Evolutionary conservation across 2,797 vertebrate genomes (phyloP), one percentile per base, ranked within the genome.

Genomic region (Rallus crepitans): DNA sequence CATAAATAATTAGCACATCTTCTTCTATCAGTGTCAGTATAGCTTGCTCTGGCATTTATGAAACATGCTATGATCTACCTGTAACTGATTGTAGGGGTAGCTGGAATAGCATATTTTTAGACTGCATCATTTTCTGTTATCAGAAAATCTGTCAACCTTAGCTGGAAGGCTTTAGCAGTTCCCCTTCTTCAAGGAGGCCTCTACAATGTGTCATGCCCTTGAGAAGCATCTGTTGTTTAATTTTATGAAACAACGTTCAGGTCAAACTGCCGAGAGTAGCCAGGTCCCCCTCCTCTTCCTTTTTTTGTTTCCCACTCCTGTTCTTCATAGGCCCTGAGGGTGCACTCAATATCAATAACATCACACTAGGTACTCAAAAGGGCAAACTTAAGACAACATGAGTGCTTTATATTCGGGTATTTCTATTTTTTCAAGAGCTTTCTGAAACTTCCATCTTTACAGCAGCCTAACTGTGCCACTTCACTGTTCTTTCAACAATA

Each of bases 31-130:
- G 17, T 59, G 37, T 82, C 75, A 92, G 72, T 77, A 69, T 37
- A 69, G 24, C 14, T 80, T 71, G 40, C 50, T 91, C 90, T 81
- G 82, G 66, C 55, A 48, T 86, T 93, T 91, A 75, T 69, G 85
- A 90, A 91, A 83, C 47, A n/a, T 88, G 59, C 35, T 75, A 15
- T 87, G 71, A 91, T 83, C 50, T 83, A 89, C 87, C 79, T 94
- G 72, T 61, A 87, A 72, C 33, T 81, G 79, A 61, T 72, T 83
- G 55, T 72, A 81, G 37, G 47, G 40, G 25, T 84, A 82, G 47
- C 81, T 90, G 56, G 75, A 93, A 93, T 35, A 92, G n/a, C 24
- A 48, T 87, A 79, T 94, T 94, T 93, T 97, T 87, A 85, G 73
- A 73, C 39, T 73, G 75, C 56, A 93, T 90, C 81, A 72, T 93